These are phyloP conservation scores for Heterodera schachtii DNA, from an alignment of 1,140 invertebrate species.

Conservation along the genomic window DNA sequence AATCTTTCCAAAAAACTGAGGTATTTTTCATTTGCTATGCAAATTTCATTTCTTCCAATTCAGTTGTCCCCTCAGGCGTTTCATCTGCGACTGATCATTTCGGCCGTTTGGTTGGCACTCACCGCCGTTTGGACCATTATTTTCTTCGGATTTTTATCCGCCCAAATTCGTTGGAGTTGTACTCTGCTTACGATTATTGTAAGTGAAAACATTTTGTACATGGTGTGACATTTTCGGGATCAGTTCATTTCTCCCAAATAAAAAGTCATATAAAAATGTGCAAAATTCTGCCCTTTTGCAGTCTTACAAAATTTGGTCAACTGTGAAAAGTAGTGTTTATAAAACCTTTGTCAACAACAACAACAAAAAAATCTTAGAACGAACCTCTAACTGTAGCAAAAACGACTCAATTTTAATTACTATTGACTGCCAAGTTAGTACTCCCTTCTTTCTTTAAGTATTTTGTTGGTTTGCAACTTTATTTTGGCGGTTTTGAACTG, in stretches of 20 bases:
- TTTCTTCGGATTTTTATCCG: constrained; percentile 36
- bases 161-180: constrained; percentile 19
- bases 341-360: no score
- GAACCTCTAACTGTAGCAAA: no score
- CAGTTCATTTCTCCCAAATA: no score
- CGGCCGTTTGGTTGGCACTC: constrained; percentile 46
- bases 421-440: not conserved
- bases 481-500: constrained; percentile 56
- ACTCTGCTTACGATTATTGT: not conserved
- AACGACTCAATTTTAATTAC: not conserved
- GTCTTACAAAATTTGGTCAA: no score
- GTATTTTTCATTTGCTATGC: constrained; percentile 14
- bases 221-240: no score
- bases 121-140: constrained; percentile 50
- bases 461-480: constrained; percentile 46
- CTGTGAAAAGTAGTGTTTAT: no score
- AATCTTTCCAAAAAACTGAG: constrained; percentile 12
- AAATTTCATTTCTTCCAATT: constrained; percentile 25
- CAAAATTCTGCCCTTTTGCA: no score
- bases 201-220: not conserved
- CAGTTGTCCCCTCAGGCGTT: constrained; percentile 38
- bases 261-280: no score
- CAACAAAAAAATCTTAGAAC: no score
- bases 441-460: constrained; percentile 6
- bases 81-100: constrained; percentile 43